phyloP scores from a whole-genome alignment of 2,113 vertebrate species.

The Macroglossus sobrinus region DNA sequence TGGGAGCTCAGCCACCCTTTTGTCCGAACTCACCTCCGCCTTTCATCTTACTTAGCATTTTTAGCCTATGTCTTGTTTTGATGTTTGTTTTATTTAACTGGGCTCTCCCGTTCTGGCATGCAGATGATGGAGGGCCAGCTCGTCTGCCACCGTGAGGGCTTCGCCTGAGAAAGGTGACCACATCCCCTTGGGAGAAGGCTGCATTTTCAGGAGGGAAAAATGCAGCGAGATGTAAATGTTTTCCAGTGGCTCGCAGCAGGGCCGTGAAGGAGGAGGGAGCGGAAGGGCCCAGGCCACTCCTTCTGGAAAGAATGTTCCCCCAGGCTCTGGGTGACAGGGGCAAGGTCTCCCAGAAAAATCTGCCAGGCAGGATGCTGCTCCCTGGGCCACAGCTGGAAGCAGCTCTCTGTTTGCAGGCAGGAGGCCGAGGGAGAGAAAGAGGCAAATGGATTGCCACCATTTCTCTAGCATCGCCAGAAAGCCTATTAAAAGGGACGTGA shows the following conservation, averaged over 20 bases:
- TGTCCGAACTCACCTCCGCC: not conserved
- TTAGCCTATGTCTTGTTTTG: not conserved
- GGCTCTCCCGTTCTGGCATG: not conserved
- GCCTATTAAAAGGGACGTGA: not conserved
- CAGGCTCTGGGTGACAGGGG: not conserved
- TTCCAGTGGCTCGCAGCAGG: not conserved
- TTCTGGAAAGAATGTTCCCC: not conserved
- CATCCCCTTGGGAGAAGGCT: not conserved
- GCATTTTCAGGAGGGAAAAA: not conserved
- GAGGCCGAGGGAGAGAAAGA: not conserved
- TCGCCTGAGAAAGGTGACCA: not conserved
- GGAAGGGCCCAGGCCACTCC: not conserved
- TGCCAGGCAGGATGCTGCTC: not conserved
- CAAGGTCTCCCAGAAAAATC: not conserved
- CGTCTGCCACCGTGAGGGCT: not conserved
- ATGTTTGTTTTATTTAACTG: not conserved
- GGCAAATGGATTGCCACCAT: not conserved
- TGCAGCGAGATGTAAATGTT: not conserved
- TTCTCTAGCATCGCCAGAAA: not conserved
- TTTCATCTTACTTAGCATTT: not conserved
- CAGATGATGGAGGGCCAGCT: not conserved
- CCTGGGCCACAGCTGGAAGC: not conserved
- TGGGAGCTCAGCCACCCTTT: conserved; percentile 1
- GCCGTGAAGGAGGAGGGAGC: fast-evolving
- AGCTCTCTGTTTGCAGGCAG: not conserved